These are phyloP conservation scores for Rhombomys opimus DNA, from an alignment of 2,113 vertebrate species.

Conservation along the genomic window DNA sequence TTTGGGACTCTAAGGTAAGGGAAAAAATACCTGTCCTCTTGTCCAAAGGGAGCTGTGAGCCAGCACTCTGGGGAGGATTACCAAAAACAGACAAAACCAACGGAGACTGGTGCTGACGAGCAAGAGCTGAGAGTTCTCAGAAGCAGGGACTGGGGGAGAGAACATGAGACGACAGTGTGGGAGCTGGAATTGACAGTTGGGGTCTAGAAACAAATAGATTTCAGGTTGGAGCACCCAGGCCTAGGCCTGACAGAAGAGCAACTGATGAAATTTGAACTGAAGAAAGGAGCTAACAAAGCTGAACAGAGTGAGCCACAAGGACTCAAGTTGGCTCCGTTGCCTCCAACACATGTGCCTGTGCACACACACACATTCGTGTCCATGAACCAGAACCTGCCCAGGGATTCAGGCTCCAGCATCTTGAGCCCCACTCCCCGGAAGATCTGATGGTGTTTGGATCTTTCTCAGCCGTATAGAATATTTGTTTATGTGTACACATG, in stretches of 20 bases:
- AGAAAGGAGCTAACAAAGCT: neutral
- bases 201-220: neutral
- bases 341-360: neutral
- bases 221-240: neutral
- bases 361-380: neutral
- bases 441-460: neutral
- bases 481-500: fast-evolving
- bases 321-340: neutral
- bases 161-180: neutral
- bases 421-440: neutral
- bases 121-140: neutral
- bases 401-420: neutral
- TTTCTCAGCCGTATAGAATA: neutral
- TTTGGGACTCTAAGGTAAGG: neutral
- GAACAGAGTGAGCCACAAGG: neutral
- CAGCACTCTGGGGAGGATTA: neutral
- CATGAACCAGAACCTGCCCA: neutral
- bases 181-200: neutral
- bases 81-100: neutral
- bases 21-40: neutral
- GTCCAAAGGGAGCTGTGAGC: neutral
- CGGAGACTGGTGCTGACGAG: neutral
- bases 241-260: neutral
- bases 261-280: neutral
- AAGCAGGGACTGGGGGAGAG: neutral